Conservation (phyloP, 2,888 invertebrate genomes). For the Mythimna impura region DNA sequence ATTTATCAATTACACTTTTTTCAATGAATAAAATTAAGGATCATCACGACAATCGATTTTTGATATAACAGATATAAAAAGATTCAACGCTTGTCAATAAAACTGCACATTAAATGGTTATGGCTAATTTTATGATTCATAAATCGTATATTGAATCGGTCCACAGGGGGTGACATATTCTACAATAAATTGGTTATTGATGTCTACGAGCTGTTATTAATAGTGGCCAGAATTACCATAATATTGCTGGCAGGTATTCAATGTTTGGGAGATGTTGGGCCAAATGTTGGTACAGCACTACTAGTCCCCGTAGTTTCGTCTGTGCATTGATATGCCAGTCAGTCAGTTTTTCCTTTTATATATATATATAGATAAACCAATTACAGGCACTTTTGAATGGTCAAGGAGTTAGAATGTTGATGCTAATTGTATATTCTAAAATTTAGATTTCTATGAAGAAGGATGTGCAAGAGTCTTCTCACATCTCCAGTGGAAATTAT, state of each 20-base stretch:
- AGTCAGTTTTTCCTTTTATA: no score
- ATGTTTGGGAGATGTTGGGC: neutral
- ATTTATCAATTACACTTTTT: neutral
- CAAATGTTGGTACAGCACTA: neutral
- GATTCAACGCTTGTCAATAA: conserved; percentile 31
- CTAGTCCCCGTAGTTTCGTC: no score
- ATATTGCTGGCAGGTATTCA: conserved; percentile 21
- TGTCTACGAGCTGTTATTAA: conserved; percentile 22
- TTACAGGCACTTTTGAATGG: no score
- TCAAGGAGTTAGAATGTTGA: no score
- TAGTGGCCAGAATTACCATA: neutral
- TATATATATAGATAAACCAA: no score
- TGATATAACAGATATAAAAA: neutral
- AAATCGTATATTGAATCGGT: conserved; percentile 24
- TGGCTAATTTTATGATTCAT: conserved; percentile 40
- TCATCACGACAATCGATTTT: neutral
- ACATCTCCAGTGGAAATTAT: no score
- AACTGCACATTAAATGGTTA: conserved; percentile 11
- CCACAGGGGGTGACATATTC: conserved; percentile 15
- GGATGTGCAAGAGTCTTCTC: no score
- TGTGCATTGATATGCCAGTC: no score
- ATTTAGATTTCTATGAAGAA: no score
- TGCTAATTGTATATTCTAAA: no score
- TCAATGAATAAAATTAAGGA: neutral
- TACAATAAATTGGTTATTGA: conserved; percentile 23